These are phyloP conservation scores for Pongo pygmaeus DNA, from an alignment of 2,113 vertebrate genomes.

Conservation along the genomic window DNA sequence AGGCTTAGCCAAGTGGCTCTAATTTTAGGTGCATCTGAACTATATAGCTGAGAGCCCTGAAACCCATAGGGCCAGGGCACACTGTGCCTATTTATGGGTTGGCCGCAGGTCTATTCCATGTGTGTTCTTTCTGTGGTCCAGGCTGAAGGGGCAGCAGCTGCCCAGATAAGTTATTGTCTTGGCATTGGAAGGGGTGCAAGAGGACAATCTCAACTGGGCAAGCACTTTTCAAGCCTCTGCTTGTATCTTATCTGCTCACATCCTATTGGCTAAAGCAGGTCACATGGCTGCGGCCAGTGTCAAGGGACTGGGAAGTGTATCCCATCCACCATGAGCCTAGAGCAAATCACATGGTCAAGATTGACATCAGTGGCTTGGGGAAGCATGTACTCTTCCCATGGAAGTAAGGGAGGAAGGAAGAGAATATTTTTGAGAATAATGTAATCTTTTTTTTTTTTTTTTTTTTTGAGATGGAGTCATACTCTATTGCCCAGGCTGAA, in stretches of 20 bases:
- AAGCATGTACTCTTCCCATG: neutral
- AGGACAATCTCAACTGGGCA: neutral
- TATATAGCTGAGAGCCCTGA: constrained; percentile 48
- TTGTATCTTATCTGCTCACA: neutral
- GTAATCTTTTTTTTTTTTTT: neutral
- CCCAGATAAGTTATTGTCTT: neutral
- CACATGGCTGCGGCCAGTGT: neutral
- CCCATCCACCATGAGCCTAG: neutral
- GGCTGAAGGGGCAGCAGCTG: neutral
- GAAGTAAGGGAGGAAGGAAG: neutral
- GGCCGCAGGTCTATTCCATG: neutral
- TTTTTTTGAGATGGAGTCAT: too few relatives aligned
- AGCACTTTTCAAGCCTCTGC: neutral
- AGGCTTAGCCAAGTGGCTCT: neutral
- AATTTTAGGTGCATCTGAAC: neutral
- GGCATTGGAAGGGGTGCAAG: neutral
- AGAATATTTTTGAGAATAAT: neutral
- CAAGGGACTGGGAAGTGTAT: neutral
- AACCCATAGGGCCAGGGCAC: neutral
- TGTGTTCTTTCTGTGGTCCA: neutral
- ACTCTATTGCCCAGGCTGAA: too few relatives aligned
- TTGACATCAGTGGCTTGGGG: neutral
- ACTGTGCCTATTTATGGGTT: neutral
- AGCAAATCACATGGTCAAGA: neutral
- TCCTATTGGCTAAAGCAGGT: neutral